Evolutionary conservation across 2,888 invertebrate genomes (phyloP), one percentile per base, ranked within the genome.

Genomic region (Lasiommata megera): DNA sequence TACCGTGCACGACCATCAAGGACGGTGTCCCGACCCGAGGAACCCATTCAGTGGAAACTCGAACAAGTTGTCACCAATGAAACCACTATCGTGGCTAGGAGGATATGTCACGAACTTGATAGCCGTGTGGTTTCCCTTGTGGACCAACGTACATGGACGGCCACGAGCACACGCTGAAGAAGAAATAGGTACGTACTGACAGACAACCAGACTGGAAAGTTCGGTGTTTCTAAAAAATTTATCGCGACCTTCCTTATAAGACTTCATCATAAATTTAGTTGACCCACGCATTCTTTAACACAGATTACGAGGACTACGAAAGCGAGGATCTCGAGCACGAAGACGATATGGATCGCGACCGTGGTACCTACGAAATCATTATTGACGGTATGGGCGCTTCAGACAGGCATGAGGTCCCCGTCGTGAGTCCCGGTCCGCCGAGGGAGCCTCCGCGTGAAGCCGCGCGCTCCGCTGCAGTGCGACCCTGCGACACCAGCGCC

Each of bases 1-100:
- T 1, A 93, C 95, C 0, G 95, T 97, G 0, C 95, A 95, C 67
- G 97, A 98, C 76, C 97, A 97, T 76, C 98, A 98, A 81, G 97
- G 97, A 0, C 93, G 96, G 38, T 98, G 97, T 74, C 94, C 94
- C 0, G 93, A 93, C 70, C 93, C 93, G 38, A 92, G 93, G 53
- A 94, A 93, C 69, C 93, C 93, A 43, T 93, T 92, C 66, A 94
- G 93, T 67, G 94, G 92, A 0, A 77, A 84, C 54, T 77, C 79
- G 9, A 77, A 74, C 58, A 88, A 79, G 61, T 62, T 89, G 17
- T 70, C 79, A 64, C 92, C 93, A 0, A 68, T 92, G 31, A 86
- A 87, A 68, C 92, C 93, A 0, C 69, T 93, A 0, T 89, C 92
- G 36, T 92, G 92, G 88, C 69, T 93, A 6, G 81, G 92, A 1